Conservation (phyloP, 2,113 vertebrate species). For the Etheostoma spectabile region DNA sequence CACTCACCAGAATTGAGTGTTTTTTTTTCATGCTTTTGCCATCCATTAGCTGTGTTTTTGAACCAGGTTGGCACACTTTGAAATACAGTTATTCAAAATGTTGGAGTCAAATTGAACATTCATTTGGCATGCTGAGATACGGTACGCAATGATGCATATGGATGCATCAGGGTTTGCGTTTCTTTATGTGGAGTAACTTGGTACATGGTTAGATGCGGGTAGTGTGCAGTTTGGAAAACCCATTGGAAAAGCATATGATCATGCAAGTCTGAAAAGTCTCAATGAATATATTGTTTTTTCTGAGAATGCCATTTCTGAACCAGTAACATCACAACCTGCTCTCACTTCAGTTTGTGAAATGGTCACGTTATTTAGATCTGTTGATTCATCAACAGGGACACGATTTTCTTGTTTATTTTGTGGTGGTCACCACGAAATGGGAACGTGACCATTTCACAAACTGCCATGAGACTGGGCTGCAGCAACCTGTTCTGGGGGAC, state of each 20-base stretch:
- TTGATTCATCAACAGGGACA: too few species aligned
- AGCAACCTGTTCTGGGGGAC: too few species aligned
- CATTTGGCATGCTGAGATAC: constrained; percentile 56
- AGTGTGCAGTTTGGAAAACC: constrained; percentile 21
- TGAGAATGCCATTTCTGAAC: background rate
- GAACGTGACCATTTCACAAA: too few species aligned
- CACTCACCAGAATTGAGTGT: constrained; percentile 64
- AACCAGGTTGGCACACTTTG: constrained; percentile 72
- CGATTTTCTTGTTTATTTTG: too few species aligned
- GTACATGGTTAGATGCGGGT: constrained; percentile 31
- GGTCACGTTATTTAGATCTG: too few species aligned
- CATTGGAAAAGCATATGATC: constrained; percentile 33
- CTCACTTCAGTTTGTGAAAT: too few species aligned
- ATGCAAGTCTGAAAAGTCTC: constrained; percentile 8
- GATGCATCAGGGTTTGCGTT: constrained; percentile 18
- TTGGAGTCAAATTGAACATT: constrained; percentile 66
- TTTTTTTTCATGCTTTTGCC: constrained; percentile 79
- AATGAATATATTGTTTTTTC: background rate
- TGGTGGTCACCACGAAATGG: too few species aligned
- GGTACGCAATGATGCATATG: constrained; percentile 51
- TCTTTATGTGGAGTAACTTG: constrained; percentile 3
- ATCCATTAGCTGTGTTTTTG: constrained; percentile 78
- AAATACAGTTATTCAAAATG: constrained; percentile 71
- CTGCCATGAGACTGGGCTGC: too few species aligned
- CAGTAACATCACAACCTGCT: background rate